phyloP scores from a whole-genome alignment of 2,797 vertebrate species.

The Distichodus sexfasciatus region DNA sequence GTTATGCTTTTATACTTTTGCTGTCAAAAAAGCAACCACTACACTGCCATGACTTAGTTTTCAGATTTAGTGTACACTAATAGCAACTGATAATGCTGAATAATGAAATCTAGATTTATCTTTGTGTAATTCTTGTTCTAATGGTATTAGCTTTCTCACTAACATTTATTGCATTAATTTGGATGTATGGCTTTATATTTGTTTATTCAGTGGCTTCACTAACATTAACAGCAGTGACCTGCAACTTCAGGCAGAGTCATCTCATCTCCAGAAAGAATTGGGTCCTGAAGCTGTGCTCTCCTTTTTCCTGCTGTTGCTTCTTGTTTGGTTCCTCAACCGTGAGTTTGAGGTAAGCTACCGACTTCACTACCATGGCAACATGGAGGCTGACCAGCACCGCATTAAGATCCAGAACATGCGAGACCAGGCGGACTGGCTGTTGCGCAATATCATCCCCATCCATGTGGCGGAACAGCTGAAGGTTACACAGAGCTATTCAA shows the following conservation, averaged over 20 bases:
- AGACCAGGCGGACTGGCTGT: slow-evolving; percentile 94
- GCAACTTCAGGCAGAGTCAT: not conserved
- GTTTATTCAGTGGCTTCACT: slow-evolving; percentile 49
- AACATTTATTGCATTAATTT: too few relatives aligned
- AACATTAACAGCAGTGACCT: slow-evolving; percentile 49
- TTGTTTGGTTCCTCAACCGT: slow-evolving; percentile 96
- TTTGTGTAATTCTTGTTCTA: too few relatives aligned
- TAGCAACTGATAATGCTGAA: too few relatives aligned
- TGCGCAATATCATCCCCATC: slow-evolving; percentile 95
- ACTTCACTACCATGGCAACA: slow-evolving; percentile 93
- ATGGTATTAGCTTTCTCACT: too few relatives aligned
- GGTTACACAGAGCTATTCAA: slow-evolving; percentile 96
- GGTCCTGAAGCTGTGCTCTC: slow-evolving; percentile 83
- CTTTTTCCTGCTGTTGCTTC: slow-evolving; percentile 87
- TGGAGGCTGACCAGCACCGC: slow-evolving; percentile 93
- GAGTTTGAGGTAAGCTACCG: slow-evolving; percentile 97
- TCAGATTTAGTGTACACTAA: too few relatives aligned
- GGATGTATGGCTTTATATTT: not conserved
- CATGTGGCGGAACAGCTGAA: slow-evolving; percentile 96
- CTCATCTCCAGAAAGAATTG: slow-evolving; percentile 63
- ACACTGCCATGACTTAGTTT: too few relatives aligned
- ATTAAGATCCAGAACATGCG: slow-evolving; percentile 95
- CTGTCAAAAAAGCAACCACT: too few relatives aligned
- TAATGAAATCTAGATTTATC: too few relatives aligned
- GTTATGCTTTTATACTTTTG: too few relatives aligned